Evolutionary conservation across 2,797 vertebrate genomes (phyloP).

Genomic region (Echiichthys vipera): DNA sequence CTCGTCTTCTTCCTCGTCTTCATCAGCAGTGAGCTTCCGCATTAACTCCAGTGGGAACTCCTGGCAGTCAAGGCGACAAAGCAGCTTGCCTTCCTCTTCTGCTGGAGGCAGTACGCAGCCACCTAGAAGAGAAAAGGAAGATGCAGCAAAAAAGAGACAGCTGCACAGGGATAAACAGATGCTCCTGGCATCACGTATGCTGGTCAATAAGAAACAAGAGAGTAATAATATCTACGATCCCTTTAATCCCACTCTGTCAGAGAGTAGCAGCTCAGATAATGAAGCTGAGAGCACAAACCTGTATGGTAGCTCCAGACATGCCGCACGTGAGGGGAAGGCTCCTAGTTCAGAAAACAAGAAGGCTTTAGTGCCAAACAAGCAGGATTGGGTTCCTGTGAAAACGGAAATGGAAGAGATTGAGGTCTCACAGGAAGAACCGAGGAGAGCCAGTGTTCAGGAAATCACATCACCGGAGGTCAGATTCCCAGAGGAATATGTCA

Average conservation of each 20-base stretch:
- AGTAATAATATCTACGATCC: constrained; percentile 94
- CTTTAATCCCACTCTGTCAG: constrained; percentile 94
- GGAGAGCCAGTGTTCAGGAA: constrained; percentile 32
- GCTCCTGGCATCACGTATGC: constrained; percentile 63
- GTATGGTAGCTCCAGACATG: constrained; percentile 19
- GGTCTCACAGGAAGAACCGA: constrained; percentile 41
- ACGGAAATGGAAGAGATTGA: constrained; percentile 51
- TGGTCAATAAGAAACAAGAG: constrained; percentile 81
- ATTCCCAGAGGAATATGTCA: constrained; percentile 18
- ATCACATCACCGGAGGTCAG: constrained; percentile 8
- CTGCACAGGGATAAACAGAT: constrained; percentile 76
- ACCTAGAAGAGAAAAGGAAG: constrained; percentile 81
- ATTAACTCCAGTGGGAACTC: constrained; percentile 92
- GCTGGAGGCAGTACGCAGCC: constrained; percentile 73
- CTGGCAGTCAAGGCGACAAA: constrained; percentile 84
- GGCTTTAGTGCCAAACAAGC: constrained; percentile 14
- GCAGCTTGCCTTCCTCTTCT: constrained; percentile 58
- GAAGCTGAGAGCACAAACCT: constrained; percentile 59
- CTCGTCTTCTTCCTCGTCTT: constrained; percentile 56
- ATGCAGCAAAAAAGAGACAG: constrained; percentile 78
- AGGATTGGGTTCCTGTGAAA: constrained; percentile 53
- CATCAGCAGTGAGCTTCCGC: constrained; percentile 90
- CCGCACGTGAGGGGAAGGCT: constrained; percentile 1
- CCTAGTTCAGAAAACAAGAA: constrained; percentile 26
- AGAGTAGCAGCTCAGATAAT: constrained; percentile 86